A percentile compares a stretch with the other conserved stretches of the same genome.
Conservation (phyloP, 2,888 invertebrate species). For the Horisme vitalbata region DNA sequence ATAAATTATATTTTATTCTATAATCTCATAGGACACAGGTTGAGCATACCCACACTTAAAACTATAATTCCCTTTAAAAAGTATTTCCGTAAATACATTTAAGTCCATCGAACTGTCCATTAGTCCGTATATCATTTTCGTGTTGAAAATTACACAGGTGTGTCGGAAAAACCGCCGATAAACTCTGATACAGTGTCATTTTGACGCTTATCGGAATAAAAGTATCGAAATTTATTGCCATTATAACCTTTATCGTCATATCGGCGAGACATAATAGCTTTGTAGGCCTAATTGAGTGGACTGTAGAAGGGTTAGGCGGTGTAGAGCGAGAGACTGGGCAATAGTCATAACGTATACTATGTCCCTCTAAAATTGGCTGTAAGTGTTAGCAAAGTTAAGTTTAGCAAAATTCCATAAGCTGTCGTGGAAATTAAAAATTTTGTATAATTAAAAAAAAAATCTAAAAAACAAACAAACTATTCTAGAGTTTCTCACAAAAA, state of each 20-base stretch:
- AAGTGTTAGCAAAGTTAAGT: too few relatives aligned
- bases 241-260: slow-evolving; percentile 19
- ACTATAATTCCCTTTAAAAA: not conserved
- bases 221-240: slow-evolving; percentile 26
- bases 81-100: not conserved
- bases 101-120: slow-evolving; percentile 10
- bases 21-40: too few relatives aligned
- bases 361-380: too few relatives aligned
- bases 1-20: too few relatives aligned
- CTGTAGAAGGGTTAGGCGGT: slow-evolving; percentile 7
- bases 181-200: slow-evolving; percentile 22
- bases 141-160: slow-evolving; percentile 29
- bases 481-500: too few relatives aligned
- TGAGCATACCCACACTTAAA: too few relatives aligned
- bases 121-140: slow-evolving; percentile 10
- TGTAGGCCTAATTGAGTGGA: slow-evolving; percentile 15
- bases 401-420: too few relatives aligned
- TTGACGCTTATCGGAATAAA: slow-evolving; percentile 23
- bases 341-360: not conserved
- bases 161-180: slow-evolving; percentile 31
- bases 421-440: too few relatives aligned
- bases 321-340: too few relatives aligned
- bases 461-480: too few relatives aligned
- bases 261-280: slow-evolving; percentile 12
- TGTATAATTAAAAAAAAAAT: too few relatives aligned